Conservation (phyloP, 2,888 invertebrate species). For the Periphyllus acericola region DNA sequence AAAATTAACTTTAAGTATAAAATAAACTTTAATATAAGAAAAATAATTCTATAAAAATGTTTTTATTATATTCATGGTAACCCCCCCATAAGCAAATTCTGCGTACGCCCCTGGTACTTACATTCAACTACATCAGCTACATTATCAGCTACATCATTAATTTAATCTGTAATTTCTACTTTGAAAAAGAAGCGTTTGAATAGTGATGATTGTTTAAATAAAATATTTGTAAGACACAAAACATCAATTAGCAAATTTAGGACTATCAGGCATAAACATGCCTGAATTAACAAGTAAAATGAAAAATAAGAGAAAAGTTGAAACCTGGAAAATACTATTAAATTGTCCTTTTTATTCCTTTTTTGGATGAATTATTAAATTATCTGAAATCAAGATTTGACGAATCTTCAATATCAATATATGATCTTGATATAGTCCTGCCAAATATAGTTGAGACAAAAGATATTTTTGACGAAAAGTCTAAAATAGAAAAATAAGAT, state of each 20-base stretch:
- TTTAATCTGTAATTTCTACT: constrained; percentile 28
- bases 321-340: not conserved
- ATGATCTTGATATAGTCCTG: constrained; percentile 20
- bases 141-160: constrained; percentile 22
- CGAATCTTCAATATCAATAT: not conserved
- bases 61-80: no score
- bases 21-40: no score
- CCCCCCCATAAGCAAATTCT: no score
- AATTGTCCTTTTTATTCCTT: constrained; percentile 11
- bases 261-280: not conserved
- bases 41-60: no score
- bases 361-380: not conserved
- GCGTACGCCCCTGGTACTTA: no score
- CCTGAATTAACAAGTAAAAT: constrained; percentile 2
- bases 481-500: constrained; percentile 20
- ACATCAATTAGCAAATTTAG: not conserved
- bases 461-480: constrained; percentile 16
- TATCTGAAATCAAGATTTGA: constrained; percentile 1
- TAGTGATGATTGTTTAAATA: constrained; percentile 22
- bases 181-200: constrained; percentile 22
- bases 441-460: constrained; percentile 14
- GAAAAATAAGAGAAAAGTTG: constrained; percentile 26
- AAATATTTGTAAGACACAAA: constrained; percentile 7
- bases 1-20: no score
- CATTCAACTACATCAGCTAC: no score